Percentiles rank a stretch among this genome's conserved stretches.
Evolutionary conservation across 2,888 invertebrate species (phyloP).

Genomic region (Leucophenga montana): DNA sequence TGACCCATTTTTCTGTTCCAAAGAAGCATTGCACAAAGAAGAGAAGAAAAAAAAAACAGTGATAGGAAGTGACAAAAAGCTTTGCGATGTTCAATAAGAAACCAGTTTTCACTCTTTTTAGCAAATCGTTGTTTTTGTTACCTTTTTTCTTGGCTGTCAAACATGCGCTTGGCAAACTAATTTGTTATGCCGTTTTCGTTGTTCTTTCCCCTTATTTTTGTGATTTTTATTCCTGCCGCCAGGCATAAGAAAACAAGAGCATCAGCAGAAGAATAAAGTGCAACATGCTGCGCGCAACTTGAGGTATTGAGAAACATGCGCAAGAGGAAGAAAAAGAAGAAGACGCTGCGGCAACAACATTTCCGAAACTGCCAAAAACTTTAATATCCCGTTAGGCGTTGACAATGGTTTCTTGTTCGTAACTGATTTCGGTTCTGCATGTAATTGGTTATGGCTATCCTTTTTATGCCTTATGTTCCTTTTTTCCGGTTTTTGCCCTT

Average conservation of each 20-base stretch:
- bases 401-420: background rate
- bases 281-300: background rate
- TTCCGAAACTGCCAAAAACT: conserved; percentile 5
- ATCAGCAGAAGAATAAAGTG: background rate
- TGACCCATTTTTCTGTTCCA: conserved; percentile 20
- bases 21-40: background rate
- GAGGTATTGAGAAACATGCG: background rate
- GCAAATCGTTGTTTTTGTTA: background rate
- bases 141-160: background rate
- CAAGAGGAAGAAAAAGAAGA: background rate
- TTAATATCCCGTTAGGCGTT: conserved; percentile 20
- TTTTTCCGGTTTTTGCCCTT: background rate
- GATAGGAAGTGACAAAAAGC: background rate
- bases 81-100: background rate
- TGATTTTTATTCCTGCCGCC: no score
- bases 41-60: conserved; percentile 1
- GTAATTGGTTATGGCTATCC: no score
- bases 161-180: conserved; percentile 17
- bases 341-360: background rate
- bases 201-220: background rate
- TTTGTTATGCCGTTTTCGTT: conserved; percentile 12
- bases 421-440: no score
- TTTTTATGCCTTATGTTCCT: background rate
- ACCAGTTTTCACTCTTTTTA: conserved; percentile 12
- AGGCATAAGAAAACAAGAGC: background rate